Evolutionary conservation across 2,888 invertebrate genomes (phyloP), one percentile per base, ranked within the genome.

Genomic region (Cantharis lateralis): DNA sequence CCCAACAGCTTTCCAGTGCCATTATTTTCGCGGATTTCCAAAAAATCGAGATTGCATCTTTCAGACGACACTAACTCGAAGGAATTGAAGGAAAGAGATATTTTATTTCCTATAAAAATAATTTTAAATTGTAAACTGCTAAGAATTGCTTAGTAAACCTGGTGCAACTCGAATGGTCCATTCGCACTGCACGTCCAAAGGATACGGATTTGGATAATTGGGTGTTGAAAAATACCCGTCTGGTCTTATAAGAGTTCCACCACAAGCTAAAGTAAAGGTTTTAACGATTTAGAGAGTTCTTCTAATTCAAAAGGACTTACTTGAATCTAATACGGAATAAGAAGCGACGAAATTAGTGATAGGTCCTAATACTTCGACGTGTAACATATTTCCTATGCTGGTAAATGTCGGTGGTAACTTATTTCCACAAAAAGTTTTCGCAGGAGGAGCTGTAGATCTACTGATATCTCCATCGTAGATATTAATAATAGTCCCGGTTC

Each of bases 1-100:
- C 92, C 93, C 13, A 96, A 83, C 13, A 97, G 84, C 16, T 88
- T 87, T 4, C 97, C 97, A 7, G 88, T 87, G 0, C 90, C 89
- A 82, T 90, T 87, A 0, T 89, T 86, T 88, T 95, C 93, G 28
- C 96, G 92, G 72, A 98, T 90, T 90, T 97, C 97, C 32, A 98
- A 87, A 86, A 95, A 98, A 87, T 98, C 97, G 63, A 91, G 91
- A 83, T 94, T 93, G 85, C 98, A 98, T 81, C 91, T 90, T 4
- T 93, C 93, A 4, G 94, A 94, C 10, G 89, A 86, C 81, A 93
- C 92, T 78, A 98, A 83, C 77, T 93, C 91, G 83, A 98, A 92
- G 7, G 89, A 87, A 81, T 91, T 90, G 84, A 97, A 93, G 13
- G 89, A 89, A 0, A 97, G 83, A 61, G 89, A 89, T 11, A 95